Evolutionary conservation across 1,140 invertebrate genomes (phyloP), one percentile per base, ranked within the genome.

Genomic region (Dysdera silvatica): DNA sequence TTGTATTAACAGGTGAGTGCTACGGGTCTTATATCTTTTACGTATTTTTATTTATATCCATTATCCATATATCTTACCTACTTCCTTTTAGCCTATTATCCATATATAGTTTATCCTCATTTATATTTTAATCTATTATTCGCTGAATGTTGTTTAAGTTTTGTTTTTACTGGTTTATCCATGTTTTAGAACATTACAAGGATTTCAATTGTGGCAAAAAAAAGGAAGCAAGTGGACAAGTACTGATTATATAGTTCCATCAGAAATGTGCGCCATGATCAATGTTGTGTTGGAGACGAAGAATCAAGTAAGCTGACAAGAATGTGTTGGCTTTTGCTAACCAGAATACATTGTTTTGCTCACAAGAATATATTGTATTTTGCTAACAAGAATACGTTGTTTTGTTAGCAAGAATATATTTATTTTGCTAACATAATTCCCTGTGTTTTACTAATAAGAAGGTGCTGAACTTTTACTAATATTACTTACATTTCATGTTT

Each of bases 251-350:
- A 91, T 98, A 62, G 85, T 98, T 66, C 95, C 94, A 2, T 87
- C 90, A 7, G 97, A 99, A 82, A 93, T 98, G 77, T 98, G 95
- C 79, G 92, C 95, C 10, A 99, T 99, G 96, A 91, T 98, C 70
- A 99, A 99, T 80, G 95, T 98, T 64, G 92, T 98, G 66, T 83
- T 81, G 62, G 81, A 81, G 69, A 79, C 80, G 54, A 82, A 82
- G 73, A 77, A 75, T 67, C 78, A 80, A 72, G 77, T 77, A 92
- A 92, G 91, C 18, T 16, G 14, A 58, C 41, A 41, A 24, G 23
- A 41, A 61, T 31, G 4, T 28, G 29, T 51, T n/a, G 2, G 12
- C 10, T 51, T 24, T 14, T 8, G 31, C 20, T 43, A 37, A 14
- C n/a, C n/a, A n/a, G n/a, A n/a, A n/a, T n/a, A n/a, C n/a, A n/a